Evolutionary conservation across 2,888 invertebrate species (phyloP).

Genomic region (Camponotus fellah): DNA sequence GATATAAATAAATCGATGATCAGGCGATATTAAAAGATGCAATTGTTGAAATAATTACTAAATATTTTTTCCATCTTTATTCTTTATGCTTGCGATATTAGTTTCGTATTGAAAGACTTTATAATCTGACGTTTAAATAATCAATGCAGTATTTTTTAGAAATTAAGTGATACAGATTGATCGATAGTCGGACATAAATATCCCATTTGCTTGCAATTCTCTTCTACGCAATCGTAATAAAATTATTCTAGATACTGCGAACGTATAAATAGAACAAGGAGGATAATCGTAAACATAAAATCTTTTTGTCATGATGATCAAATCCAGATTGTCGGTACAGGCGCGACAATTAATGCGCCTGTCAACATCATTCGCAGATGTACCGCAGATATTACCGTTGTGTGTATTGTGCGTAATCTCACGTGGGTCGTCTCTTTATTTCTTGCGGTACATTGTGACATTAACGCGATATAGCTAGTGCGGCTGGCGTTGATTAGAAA

Average conservation of each 20-base stretch:
- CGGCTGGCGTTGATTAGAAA: conserved; percentile 74
- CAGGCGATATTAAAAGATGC: not conserved
- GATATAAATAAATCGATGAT: not conserved
- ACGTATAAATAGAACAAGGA: not conserved
- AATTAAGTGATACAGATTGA: not conserved
- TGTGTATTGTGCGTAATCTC: conserved; percentile 52
- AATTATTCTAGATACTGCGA: not conserved
- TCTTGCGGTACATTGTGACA: conserved; percentile 61
- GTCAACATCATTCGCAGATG: conserved; percentile 67
- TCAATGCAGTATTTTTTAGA: not conserved
- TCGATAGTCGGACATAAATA: not conserved
- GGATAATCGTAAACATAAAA: conserved; percentile 8
- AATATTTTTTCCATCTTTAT: not conserved
- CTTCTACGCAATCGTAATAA: not conserved
- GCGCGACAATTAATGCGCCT: conserved; percentile 64
- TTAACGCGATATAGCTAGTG: conserved; percentile 55
- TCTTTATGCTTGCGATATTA: not conserved
- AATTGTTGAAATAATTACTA: not conserved
- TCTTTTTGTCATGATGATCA: conserved; percentile 23
- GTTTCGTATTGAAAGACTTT: not conserved
- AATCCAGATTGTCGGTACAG: not conserved
- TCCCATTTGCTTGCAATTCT: not conserved
- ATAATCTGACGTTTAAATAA: not conserved
- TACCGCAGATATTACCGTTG: conserved; percentile 38
- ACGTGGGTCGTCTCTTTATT: conserved; percentile 64